phyloP scores from a whole-genome alignment of 2,797 vertebrate species.

The Chromis chromis region DNA sequence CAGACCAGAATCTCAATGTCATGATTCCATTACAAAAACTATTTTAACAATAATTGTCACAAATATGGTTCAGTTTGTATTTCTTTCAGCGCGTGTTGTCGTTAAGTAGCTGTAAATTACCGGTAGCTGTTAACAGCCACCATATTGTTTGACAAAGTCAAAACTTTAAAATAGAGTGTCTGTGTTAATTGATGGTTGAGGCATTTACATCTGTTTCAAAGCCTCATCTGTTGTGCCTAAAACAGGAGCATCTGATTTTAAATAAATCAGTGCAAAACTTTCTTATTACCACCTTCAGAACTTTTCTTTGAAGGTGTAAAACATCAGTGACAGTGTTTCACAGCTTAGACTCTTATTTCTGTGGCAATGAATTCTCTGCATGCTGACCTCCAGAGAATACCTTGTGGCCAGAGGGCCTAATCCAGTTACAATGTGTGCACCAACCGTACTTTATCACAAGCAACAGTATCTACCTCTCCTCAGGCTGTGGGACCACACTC shows the following conservation, averaged over 20 bases:
- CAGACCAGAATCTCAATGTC: background rate
- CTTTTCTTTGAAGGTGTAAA: conserved; percentile 57
- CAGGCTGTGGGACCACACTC: conserved; percentile 76
- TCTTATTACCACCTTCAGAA: conserved; percentile 48
- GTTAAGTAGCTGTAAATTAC: conserved; percentile 55
- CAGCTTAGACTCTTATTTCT: conserved; percentile 52
- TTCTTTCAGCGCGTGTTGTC: conserved; percentile 33
- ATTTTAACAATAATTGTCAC: conserved; percentile 22
- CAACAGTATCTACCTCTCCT: conserved; percentile 75
- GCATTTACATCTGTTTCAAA: conserved; percentile 53
- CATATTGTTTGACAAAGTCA: conserved; percentile 63
- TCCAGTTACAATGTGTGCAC: conserved; percentile 75
- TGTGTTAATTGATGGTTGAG: conserved; percentile 71
- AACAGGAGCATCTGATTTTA: conserved; percentile 50
- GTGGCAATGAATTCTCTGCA: conserved; percentile 52
- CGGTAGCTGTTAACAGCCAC: conserved; percentile 68
- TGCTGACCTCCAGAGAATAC: conserved; percentile 70
- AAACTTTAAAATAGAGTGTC: conserved; percentile 66
- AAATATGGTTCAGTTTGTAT: conserved; percentile 29
- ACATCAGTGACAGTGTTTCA: conserved; percentile 37
- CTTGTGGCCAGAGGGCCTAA: conserved; percentile 71
- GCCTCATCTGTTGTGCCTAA: conserved; percentile 52
- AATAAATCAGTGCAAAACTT: conserved; percentile 47
- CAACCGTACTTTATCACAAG: conserved; percentile 69
- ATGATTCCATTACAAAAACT: background rate